phyloP scores from a whole-genome alignment of 1,140 invertebrate species.

The Cyphomyrmex costatus region DNA sequence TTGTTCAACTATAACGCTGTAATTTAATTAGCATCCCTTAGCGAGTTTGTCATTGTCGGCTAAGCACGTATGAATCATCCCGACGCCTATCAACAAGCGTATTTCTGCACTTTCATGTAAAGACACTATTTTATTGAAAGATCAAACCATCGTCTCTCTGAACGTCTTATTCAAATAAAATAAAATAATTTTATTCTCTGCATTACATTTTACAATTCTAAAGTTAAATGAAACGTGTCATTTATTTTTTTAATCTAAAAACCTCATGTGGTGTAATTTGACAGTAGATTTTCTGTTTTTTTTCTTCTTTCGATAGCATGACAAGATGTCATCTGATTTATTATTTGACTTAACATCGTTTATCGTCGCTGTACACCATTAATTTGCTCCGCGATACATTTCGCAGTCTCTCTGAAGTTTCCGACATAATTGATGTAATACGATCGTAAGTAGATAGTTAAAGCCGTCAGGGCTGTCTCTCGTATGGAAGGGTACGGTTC shows the following conservation, averaged over 20 bases:
- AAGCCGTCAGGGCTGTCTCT: constrained; percentile 34
- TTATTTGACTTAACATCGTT: neutral
- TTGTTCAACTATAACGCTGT: constrained; percentile 44
- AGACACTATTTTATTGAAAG: constrained; percentile 7
- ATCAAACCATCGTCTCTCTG: neutral
- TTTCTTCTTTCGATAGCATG: neutral
- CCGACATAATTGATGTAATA: constrained; percentile 68
- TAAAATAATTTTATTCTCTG: neutral
- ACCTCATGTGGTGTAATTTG: neutral
- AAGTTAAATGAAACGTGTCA: neutral
- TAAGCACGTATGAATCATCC: constrained; percentile 30
- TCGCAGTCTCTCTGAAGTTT: constrained; percentile 55
- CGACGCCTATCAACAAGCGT: neutral
- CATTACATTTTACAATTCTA: neutral
- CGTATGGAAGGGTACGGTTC: constrained; percentile 16
- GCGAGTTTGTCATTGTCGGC: constrained; percentile 46
- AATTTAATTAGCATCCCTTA: constrained; percentile 55
- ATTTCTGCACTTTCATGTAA: constrained; percentile 16
- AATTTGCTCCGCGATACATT: constrained; percentile 41
- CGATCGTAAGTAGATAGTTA: constrained; percentile 29
- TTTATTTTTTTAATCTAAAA: neutral
- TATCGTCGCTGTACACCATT: neutral
- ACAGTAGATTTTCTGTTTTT: constrained; percentile 4
- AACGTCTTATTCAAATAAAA: constrained; percentile 9
- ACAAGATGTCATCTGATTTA: neutral